Percentiles rank a stretch among this genome's conserved stretches.
Evolutionary conservation across 2,888 invertebrate species (phyloP).

Genomic region (Apodemia duryi): DNA sequence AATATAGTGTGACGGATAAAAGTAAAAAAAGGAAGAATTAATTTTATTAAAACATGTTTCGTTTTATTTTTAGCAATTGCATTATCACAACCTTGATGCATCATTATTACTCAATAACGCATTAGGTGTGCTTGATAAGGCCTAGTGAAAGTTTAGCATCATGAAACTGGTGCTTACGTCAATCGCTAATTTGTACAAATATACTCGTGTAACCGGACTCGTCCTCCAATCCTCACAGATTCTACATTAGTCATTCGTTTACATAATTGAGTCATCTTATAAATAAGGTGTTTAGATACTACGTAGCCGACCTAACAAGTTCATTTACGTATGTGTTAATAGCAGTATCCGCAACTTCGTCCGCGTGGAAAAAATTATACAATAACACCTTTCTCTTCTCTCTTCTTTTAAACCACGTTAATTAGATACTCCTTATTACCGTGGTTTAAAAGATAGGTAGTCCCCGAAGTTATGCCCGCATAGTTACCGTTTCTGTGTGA

Average conservation of each 20-base stretch:
- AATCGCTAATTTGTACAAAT: constrained; percentile 1
- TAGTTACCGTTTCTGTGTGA: no score
- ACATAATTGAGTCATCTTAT: constrained; percentile 16
- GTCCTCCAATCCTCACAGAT: neutral
- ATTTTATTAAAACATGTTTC: neutral
- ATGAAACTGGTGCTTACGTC: neutral
- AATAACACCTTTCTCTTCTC: no score
- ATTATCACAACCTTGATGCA: neutral
- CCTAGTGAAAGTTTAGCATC: constrained; percentile 6
- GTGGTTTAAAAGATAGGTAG: no score
- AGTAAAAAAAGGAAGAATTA: no score
- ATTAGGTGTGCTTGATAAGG: constrained; percentile 4
- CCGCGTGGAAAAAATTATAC: no score
- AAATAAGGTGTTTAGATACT: constrained; percentile 8
- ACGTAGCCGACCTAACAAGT: neutral
- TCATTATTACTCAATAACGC: constrained; percentile 6
- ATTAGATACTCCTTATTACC: no score
- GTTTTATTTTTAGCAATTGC: neutral
- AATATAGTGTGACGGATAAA: no score
- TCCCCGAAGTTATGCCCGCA: no score
- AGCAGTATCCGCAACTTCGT: no score
- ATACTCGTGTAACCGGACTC: neutral
- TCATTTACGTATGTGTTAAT: neutral
- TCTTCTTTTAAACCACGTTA: no score
- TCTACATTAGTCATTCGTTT: constrained; percentile 3